A percentile compares a stretch with the other conserved stretches of the same genome.
Conservation (phyloP, 2,888 invertebrate species). For the Scotopteryx bipunctaria region DNA sequence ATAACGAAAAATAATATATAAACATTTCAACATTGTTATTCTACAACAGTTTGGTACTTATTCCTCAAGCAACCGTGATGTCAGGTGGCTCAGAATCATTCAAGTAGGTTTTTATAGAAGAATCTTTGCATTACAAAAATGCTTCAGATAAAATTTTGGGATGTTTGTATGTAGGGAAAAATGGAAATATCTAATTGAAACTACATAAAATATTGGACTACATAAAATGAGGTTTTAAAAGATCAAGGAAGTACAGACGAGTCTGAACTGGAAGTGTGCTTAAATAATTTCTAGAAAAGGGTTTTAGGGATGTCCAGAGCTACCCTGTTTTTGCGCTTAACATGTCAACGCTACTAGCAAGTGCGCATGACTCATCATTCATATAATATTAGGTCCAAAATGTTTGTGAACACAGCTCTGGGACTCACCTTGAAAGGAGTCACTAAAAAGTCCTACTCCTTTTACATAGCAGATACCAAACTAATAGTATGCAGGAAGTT, state of each 20-base stretch:
- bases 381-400: too few species aligned
- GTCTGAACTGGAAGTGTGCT: constrained; percentile 3
- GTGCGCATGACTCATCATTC: too few species aligned
- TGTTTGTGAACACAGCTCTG: too few species aligned
- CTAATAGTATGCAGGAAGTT: neutral
- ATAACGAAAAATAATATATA: constrained; percentile 66
- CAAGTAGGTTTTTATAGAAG: constrained; percentile 35
- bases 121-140: neutral
- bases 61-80: constrained; percentile 3
- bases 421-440: too few species aligned
- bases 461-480: neutral
- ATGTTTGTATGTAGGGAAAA: too few species aligned
- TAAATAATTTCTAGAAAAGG: neutral
- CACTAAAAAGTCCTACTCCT: too few species aligned
- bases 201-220: constrained; percentile 32
- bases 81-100: constrained; percentile 20
- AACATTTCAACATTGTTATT: constrained; percentile 61
- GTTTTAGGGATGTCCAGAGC: too few species aligned
- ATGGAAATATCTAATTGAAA: neutral
- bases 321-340: too few species aligned
- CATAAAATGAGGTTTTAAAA: constrained; percentile 71
- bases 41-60: constrained; percentile 33
- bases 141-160: too few species aligned
- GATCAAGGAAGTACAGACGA: constrained; percentile 59
- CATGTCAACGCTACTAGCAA: too few species aligned